Evolutionary conservation across 2,888 invertebrate species (phyloP), one percentile per base, ranked within the genome.

Genomic region (Augochlorella aurata): DNA sequence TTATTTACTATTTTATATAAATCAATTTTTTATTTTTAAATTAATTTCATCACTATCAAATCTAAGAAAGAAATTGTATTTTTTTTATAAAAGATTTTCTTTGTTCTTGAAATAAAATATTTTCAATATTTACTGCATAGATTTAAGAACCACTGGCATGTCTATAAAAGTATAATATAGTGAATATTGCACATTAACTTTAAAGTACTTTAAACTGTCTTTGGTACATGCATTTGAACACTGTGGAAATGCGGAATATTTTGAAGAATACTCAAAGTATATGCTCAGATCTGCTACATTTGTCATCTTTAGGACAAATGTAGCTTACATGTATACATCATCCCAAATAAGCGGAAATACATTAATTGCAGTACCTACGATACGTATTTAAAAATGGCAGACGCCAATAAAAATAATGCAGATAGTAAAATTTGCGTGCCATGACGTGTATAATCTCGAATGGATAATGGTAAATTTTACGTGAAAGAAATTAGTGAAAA

Each of bases 381-480:
- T 47, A 54, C 67, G 49, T 67, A 72, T 72, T 70, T 81, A 70
- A 71, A 21, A 67, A 69, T 61, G 61, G 16, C 29, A 71, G 63
- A 72, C 72, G 47, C 54, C 29, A 47, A 49, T 65, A 29, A 81
- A 69, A 63, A 69, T 72, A 73, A 73, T 49, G 63, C 63, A 69
- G 61, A 66, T 79, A 79, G 44, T 47, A 75, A 67, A 75, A 70
- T 85, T 77, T 77, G 81, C 54, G 73, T 83, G 78, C 81, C 77
- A 75, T 77, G 73, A 72, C 66, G 69, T 67, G 47, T 76, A 38
- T 74, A 68, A 74, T 44, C 73, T 61, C 21, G 49, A 63, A 74
- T 21, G 52, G 63, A 69, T 54, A 68, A 70, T 74, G 52, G 54
- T 76, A 49, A 65, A 83, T 76, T 77, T 68, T 38, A 73, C 70